Conservation (phyloP, 64 coral and sea anemone genomes). For the Dendronephthya gigantea region DNA sequence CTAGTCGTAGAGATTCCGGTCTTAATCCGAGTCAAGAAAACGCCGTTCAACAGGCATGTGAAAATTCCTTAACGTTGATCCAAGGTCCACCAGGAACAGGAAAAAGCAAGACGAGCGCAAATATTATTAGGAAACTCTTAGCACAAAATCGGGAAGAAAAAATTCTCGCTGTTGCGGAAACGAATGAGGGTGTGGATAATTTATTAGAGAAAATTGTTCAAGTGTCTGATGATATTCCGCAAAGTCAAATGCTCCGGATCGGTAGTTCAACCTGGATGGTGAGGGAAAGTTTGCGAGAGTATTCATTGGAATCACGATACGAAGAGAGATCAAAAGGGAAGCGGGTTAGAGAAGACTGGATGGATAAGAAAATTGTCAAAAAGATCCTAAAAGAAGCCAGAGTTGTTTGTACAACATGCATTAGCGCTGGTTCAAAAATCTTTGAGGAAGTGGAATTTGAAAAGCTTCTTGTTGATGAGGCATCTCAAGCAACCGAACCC, state of each 20-base stretch:
- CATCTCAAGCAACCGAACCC: constrained; percentile 64
- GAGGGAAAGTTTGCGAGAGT: constrained; percentile 26
- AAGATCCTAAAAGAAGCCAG: constrained; percentile 39
- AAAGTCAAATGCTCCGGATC: constrained; percentile 42
- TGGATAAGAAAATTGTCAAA: constrained; percentile 32
- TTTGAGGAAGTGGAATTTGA: constrained; percentile 45
- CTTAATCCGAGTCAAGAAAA: constrained; percentile 50
- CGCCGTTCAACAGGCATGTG: constrained; percentile 41
- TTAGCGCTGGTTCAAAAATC: constrained; percentile 50
- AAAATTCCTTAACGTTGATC: constrained; percentile 39
- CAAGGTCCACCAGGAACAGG: constrained; percentile 78
- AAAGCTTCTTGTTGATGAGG: constrained; percentile 63
- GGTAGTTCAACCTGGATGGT: constrained; percentile 63
- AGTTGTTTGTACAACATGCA: constrained; percentile 60
- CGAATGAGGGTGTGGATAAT: constrained; percentile 80
- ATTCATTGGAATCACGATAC: constrained; percentile 49
- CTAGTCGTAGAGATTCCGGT: neutral
- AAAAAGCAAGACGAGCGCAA: constrained; percentile 56
- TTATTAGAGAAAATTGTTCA: constrained; percentile 51
- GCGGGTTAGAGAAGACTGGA: neutral
- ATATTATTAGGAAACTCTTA: constrained; percentile 34
- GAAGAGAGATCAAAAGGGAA: neutral
- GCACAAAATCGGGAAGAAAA: neutral
- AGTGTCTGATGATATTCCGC: constrained; percentile 23
- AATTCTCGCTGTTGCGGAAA: constrained; percentile 56